These are phyloP conservation scores for Drosophila oshimai DNA, from an alignment of 1,140 invertebrate genomes.

Conservation along the genomic window DNA sequence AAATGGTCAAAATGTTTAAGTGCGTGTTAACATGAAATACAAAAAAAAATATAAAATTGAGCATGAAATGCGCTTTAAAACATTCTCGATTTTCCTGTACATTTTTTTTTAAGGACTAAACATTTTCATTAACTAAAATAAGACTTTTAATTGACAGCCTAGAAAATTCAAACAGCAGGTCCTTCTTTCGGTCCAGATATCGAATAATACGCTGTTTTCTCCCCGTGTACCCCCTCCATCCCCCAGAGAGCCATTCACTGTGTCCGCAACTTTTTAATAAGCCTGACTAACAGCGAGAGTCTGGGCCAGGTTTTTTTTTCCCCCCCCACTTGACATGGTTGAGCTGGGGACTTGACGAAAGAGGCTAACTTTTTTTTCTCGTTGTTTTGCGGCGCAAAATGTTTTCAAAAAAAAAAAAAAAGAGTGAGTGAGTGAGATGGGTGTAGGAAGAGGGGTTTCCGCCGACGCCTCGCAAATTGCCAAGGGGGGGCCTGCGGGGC, in stretches of 20 bases:
- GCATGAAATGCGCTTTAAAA: too few relatives aligned
- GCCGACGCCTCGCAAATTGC: conserved; percentile 36
- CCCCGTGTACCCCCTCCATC: not conserved
- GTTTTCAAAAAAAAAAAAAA: not conserved
- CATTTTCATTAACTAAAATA: too few relatives aligned
- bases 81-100: too few relatives aligned
- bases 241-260: not conserved
- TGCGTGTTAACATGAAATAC: too few relatives aligned
- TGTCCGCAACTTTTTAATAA: conserved; percentile 55
- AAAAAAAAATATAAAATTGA: too few relatives aligned
- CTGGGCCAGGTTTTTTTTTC: conserved; percentile 34
- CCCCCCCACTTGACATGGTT: conserved; percentile 71
- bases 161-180: too few relatives aligned
- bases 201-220: too few relatives aligned
- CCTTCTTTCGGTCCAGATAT: too few relatives aligned
- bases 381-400: conserved; percentile 1
- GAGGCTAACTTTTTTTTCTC: conserved; percentile 20
- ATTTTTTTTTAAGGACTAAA: too few relatives aligned
- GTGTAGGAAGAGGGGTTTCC: conserved; percentile 9
- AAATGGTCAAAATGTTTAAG: too few relatives aligned
- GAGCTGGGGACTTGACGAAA: conserved; percentile 12
- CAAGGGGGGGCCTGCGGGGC: not conserved
- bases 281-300: conserved; percentile 44
- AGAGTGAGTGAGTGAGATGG: not conserved
- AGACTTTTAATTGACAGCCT: too few relatives aligned